phyloP scores from a whole-genome alignment of 2,113 vertebrate genomes.

The Aepyceros melampus region DNA sequence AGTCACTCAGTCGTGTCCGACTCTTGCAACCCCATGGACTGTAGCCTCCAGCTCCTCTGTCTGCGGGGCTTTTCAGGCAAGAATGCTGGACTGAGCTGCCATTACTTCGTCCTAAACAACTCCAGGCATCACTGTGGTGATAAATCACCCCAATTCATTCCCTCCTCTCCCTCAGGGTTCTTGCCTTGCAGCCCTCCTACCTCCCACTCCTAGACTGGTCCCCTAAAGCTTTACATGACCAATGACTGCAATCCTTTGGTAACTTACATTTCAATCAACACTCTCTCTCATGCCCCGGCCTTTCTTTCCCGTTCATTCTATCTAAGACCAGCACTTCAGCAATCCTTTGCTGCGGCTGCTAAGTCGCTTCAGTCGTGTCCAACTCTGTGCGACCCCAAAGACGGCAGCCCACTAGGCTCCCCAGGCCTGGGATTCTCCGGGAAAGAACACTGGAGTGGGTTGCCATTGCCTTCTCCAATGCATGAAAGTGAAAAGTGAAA shows the following conservation, averaged over 20 bases:
- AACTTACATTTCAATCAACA: background rate
- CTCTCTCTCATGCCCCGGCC: background rate
- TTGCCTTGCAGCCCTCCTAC: background rate
- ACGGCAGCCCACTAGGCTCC: no score
- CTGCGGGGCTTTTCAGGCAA: background rate
- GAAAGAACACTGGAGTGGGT: no score
- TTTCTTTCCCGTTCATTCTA: background rate
- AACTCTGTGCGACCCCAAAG: no score
- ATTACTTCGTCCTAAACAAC: background rate
- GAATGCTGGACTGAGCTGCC: background rate
- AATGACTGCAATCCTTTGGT: background rate
- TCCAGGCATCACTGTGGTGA: background rate
- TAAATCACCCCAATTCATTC: background rate
- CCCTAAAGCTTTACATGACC: background rate
- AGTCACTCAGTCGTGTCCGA: background rate
- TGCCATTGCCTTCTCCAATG: no score
- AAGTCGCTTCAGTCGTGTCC: no score
- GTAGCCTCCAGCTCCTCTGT: background rate
- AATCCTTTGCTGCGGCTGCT: background rate
- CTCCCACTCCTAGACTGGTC: background rate
- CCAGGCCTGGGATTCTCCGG: no score
- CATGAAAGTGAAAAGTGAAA: no score
- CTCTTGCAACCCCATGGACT: background rate
- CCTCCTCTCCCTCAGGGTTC: background rate
- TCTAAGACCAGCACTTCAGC: background rate